Evolutionary conservation across 2,113 vertebrate species (phyloP).

Genomic region (Microcebus griseorufus): DNA sequence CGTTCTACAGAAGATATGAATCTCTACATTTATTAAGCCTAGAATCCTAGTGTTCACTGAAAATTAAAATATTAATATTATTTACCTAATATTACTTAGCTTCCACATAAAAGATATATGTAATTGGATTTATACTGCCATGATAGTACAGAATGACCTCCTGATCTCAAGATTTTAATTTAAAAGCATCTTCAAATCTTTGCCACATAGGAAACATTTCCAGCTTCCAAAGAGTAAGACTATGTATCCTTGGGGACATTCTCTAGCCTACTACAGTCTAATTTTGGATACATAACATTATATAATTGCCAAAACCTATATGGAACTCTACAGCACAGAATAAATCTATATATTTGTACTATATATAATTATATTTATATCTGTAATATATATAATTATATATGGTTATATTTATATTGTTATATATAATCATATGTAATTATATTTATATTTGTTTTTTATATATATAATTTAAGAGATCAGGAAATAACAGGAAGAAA

Average conservation of each 20-base stretch:
- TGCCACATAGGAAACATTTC: neutral
- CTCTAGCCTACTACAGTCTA: neutral
- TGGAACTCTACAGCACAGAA: neutral
- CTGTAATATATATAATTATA: too few relatives aligned
- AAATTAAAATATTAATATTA: neutral
- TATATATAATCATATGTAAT: too few relatives aligned
- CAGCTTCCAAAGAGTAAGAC: neutral
- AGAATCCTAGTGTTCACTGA: neutral
- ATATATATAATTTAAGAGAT: too few relatives aligned
- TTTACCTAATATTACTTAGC: neutral
- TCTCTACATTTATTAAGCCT: neutral
- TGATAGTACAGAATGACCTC: neutral
- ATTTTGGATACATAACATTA: neutral
- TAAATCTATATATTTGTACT: neutral
- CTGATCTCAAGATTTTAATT: neutral
- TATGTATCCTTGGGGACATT: neutral
- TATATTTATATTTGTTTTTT: too few relatives aligned
- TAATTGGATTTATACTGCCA: neutral
- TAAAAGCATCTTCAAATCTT: neutral
- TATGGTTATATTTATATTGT: too few relatives aligned
- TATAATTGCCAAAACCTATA: neutral
- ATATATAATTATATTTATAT: too few relatives aligned
- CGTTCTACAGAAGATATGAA: neutral
- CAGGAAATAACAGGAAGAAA: too few relatives aligned
- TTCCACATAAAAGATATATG: neutral